Evolutionary conservation across 2,113 vertebrate genomes (phyloP).

Genomic region (Passerina amoena): DNA sequence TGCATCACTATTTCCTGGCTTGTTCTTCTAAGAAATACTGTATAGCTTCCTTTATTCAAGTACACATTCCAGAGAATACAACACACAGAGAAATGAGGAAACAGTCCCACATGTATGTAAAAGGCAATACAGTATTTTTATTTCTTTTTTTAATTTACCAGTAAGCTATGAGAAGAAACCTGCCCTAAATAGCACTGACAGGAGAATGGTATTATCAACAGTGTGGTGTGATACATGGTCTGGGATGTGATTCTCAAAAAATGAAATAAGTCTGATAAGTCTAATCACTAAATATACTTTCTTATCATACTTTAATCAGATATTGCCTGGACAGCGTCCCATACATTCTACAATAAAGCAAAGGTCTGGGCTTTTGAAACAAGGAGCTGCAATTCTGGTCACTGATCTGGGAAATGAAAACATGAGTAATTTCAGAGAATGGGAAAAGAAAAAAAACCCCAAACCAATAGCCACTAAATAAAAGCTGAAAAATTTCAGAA

Average conservation of each 20-base stretch:
- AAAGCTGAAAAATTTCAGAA: not conserved
- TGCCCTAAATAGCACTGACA: not conserved
- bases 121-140: not conserved
- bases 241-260: not conserved
- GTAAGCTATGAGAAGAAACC: not conserved
- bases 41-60: not conserved
- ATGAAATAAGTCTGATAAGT: not conserved
- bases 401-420: not conserved
- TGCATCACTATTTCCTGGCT: not conserved
- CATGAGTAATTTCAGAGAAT: not conserved
- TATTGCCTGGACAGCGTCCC: not conserved
- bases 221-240: not conserved
- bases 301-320: not conserved
- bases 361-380: not conserved
- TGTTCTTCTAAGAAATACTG: not conserved
- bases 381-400: not conserved
- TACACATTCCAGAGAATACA: not conserved
- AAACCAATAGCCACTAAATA: not conserved
- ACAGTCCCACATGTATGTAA: not conserved
- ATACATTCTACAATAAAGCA: not conserved
- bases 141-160: not conserved
- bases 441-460: not conserved
- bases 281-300: not conserved
- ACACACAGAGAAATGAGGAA: not conserved
- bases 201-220: not conserved